phyloP scores from a whole-genome alignment of 2,113 vertebrate genomes.

The Tragulus kanchil region DNA sequence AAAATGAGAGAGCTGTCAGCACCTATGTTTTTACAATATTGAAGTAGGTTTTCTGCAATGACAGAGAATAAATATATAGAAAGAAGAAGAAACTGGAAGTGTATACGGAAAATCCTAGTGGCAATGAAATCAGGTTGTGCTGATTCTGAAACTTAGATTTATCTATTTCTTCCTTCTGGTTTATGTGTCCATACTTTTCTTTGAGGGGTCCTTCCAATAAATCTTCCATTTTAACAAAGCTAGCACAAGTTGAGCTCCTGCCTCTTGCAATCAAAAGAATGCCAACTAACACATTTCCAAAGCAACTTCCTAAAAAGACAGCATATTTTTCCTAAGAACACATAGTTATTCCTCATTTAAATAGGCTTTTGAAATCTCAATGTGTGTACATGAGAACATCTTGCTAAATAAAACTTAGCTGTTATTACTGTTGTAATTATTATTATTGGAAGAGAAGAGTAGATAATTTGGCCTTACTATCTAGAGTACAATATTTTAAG shows the following conservation, averaged over 20 bases:
- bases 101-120: not conserved
- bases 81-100: not conserved
- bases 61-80: not conserved
- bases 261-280: constrained; percentile 13
- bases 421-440: not conserved
- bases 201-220: not conserved
- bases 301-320: not conserved
- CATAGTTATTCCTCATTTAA: not conserved
- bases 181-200: not conserved
- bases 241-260: not conserved
- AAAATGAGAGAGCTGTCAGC: not conserved
- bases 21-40: not conserved
- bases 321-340: not conserved
- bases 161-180: not conserved
- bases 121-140: not conserved
- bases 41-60: not conserved
- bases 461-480: not conserved
- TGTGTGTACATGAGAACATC: not conserved
- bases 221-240: not conserved
- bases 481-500: not conserved
- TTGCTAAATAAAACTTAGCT: not conserved
- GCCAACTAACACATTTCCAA: not conserved
- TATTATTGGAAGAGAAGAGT: not conserved
- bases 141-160: not conserved
- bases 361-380: not conserved